Evolutionary conservation across 1,140 invertebrate species (phyloP).

Genomic region (Matsumurasca onukii): DNA sequence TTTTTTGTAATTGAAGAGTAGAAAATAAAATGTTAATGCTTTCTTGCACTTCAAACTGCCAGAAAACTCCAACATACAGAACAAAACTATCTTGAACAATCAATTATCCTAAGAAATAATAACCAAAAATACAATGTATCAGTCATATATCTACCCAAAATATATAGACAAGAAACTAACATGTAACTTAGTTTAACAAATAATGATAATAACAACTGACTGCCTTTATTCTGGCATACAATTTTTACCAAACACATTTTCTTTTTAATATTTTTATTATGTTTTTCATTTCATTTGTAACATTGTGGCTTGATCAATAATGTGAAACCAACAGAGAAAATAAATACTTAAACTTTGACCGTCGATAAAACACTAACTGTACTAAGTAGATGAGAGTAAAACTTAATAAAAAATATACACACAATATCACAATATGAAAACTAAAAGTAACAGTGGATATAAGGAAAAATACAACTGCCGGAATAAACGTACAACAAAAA

Average conservation of each 20-base stretch:
- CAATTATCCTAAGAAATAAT: too few species aligned
- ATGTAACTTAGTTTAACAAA: too few species aligned
- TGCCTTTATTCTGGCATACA: too few species aligned
- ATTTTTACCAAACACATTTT: not conserved
- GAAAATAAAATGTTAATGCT: too few species aligned
- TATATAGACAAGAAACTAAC: too few species aligned
- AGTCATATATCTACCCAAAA: too few species aligned
- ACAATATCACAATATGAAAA: constrained; percentile 25
- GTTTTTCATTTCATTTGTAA: not conserved
- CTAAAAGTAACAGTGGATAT: constrained; percentile 15
- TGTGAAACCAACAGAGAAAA: constrained; percentile 12
- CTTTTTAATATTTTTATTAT: not conserved
- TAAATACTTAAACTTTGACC: constrained; percentile 25
- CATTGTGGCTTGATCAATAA: not conserved
- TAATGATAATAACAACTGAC: too few species aligned
- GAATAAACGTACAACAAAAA: not conserved
- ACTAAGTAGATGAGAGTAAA: constrained; percentile 21
- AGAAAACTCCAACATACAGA: too few species aligned
- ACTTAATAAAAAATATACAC: constrained; percentile 25
- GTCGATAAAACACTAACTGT: constrained; percentile 17
- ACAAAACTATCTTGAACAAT: too few species aligned
- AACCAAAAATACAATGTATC: too few species aligned
- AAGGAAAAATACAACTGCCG: constrained; percentile 18
- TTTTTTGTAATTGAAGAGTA: too few species aligned
- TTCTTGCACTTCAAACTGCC: too few species aligned